Percentiles rank a stretch among this genome's conserved stretches.
Conservation (phyloP, 2,888 invertebrate species). For the Napeogenes inachia region DNA sequence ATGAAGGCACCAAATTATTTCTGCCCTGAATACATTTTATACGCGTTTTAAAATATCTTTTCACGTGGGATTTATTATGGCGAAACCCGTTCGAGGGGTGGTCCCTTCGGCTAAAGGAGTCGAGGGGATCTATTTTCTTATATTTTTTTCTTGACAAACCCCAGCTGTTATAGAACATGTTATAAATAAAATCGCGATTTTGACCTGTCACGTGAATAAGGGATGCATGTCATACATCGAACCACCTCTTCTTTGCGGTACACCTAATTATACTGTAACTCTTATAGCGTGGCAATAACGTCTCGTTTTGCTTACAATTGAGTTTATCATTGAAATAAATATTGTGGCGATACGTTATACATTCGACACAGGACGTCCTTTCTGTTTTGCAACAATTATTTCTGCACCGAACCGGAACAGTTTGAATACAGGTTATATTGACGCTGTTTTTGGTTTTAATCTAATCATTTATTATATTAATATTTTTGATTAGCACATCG, state of each 20-base stretch:
- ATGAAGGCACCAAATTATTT: constrained; percentile 66
- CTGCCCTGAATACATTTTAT: constrained; percentile 75
- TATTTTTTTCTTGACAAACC: constrained; percentile 71
- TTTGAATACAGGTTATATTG: constrained; percentile 33
- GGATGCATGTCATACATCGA: constrained; percentile 54
- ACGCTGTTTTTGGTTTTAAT: constrained; percentile 16
- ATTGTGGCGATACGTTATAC: constrained; percentile 43
- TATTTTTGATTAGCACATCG: neutral
- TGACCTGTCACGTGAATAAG: constrained; percentile 72
- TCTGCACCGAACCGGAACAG: constrained; percentile 64
- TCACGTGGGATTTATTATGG: constrained; percentile 74
- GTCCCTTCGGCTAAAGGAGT: constrained; percentile 51
- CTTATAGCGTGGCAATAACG: constrained; percentile 33
- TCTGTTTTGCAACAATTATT: constrained; percentile 73
- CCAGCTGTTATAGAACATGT: constrained; percentile 73
- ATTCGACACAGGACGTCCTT: constrained; percentile 75
- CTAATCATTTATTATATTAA: constrained; percentile 9
- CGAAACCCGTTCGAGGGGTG: constrained; percentile 74
- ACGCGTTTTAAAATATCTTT: constrained; percentile 76
- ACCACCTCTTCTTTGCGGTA: constrained; percentile 38
- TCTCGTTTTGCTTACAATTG: constrained; percentile 32
- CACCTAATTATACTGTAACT: constrained; percentile 6
- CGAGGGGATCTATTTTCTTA: constrained; percentile 64
- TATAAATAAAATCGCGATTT: constrained; percentile 77
- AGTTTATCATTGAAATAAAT: constrained; percentile 34